phyloP scores from a whole-genome alignment of 2,113 vertebrate genomes.

The Bujurquina vittata region DNA sequence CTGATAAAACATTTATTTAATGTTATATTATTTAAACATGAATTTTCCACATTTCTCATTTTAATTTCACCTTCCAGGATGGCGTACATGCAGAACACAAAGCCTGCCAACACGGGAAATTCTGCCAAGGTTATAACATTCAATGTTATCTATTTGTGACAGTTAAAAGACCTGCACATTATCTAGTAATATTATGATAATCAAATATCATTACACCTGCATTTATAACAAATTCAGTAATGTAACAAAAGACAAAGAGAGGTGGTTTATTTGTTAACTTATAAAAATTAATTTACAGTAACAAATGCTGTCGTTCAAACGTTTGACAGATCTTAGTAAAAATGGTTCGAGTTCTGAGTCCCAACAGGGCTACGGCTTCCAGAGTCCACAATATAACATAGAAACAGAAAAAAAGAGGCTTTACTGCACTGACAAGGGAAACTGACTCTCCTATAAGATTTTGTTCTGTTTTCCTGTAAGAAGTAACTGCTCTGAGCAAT shows the following conservation, averaged over 20 bases:
- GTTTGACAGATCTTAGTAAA: conserved; percentile 62
- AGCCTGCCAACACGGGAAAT: conserved; percentile 61
- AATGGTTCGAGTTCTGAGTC: conserved; percentile 26
- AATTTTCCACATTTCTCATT: conserved; percentile 57
- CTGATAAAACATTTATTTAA: conserved; percentile 75
- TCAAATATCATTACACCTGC: conserved; percentile 67
- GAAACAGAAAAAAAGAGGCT: conserved; percentile 10
- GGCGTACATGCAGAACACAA: conserved; percentile 69
- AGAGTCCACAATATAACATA: conserved; percentile 37
- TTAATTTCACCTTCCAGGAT: conserved; percentile 27
- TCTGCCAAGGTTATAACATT: conserved; percentile 65
- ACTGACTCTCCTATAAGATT: not conserved
- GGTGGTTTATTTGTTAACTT: conserved; percentile 76
- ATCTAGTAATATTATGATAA: conserved; percentile 62
- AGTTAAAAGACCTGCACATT: conserved; percentile 64
- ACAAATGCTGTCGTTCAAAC: conserved; percentile 69
- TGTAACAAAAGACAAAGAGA: conserved; percentile 69
- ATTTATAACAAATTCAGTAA: conserved; percentile 74
- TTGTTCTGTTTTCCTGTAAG: not conserved
- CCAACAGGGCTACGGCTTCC: conserved; percentile 15
- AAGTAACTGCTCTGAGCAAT: not conserved
- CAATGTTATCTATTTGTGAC: conserved; percentile 64
- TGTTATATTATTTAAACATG: conserved; percentile 70
- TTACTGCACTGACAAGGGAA: conserved; percentile 29
- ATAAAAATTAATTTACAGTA: conserved; percentile 79